Evolutionary conservation across 1,140 invertebrate genomes (phyloP).

Genomic region (Tetragnatha versicolor): DNA sequence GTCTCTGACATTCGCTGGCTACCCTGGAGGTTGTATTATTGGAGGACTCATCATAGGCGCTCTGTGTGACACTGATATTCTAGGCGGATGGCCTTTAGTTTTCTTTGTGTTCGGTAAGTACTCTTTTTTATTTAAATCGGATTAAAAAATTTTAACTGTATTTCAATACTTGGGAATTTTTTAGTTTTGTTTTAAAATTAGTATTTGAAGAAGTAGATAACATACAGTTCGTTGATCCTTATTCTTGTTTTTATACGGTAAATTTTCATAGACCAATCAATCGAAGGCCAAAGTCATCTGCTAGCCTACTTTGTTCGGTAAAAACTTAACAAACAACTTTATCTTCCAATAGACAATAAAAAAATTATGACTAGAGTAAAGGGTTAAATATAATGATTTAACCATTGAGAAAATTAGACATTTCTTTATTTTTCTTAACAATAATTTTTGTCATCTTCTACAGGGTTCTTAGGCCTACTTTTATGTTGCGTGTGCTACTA

Average conservation of each 20-base stretch:
- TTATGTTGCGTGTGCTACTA: neutral
- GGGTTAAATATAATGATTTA: too few relatives aligned
- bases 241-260: neutral
- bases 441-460: neutral
- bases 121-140: neutral
- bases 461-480: neutral
- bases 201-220: neutral
- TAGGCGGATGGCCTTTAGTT: slow-evolving; percentile 54
- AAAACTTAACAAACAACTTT: too few relatives aligned
- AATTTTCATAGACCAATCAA: neutral
- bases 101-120: slow-evolving; percentile 54
- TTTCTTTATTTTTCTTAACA: too few relatives aligned
- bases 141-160: neutral
- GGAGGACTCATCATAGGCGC: neutral
- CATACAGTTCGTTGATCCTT: neutral
- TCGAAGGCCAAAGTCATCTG: neutral
- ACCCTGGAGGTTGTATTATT: neutral
- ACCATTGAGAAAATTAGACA: too few relatives aligned
- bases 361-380: too few relatives aligned
- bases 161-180: neutral
- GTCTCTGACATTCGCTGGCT: neutral
- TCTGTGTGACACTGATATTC: slow-evolving; percentile 22
- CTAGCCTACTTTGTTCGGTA: too few relatives aligned
- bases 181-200: neutral
- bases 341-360: too few relatives aligned